phyloP scores from a whole-genome alignment of 1,140 invertebrate genomes.

The Macrotrachela quadricornifera region DNA sequence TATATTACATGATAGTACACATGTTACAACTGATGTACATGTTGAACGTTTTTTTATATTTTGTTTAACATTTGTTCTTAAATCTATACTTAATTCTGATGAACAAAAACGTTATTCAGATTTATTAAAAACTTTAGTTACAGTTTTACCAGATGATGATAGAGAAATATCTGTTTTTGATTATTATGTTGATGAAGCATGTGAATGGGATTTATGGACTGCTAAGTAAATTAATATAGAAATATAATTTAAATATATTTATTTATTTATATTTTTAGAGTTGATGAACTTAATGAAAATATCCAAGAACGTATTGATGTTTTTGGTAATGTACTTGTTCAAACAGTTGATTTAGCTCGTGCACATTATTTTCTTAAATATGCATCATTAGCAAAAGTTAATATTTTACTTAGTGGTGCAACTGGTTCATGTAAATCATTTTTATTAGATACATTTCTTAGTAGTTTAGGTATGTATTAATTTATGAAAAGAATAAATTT shows the following conservation, averaged over 20 bases:
- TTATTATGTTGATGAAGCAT: slow-evolving; percentile 31
- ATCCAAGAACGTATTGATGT: slow-evolving; percentile 19
- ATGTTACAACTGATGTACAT: slow-evolving; percentile 24
- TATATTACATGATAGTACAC: slow-evolving; percentile 28
- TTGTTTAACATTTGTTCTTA: slow-evolving; percentile 26
- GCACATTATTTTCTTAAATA: slow-evolving; percentile 26
- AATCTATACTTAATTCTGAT: slow-evolving; percentile 16
- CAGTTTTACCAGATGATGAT: slow-evolving; percentile 31
- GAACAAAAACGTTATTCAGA: slow-evolving; percentile 25
- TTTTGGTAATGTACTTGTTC: slow-evolving; percentile 26
- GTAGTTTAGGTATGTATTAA: too few species aligned
- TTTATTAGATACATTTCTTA: neutral
- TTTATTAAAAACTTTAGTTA: slow-evolving; percentile 22
- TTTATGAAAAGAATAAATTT: too few species aligned
- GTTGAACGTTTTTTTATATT: slow-evolving; percentile 28
- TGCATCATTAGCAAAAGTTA: slow-evolving; percentile 22
- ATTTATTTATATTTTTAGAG: neutral
- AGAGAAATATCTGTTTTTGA: slow-evolving; percentile 29
- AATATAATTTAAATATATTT: neutral
- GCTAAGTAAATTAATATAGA: slow-evolving; percentile 13
- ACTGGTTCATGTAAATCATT: slow-evolving; percentile 31
- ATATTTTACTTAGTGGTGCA: slow-evolving; percentile 28
- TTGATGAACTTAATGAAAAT: neutral
- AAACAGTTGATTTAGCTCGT: slow-evolving; percentile 26
- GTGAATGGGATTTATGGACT: slow-evolving; percentile 31